Conservation (phyloP, 2,797 vertebrate species). For the Streptopelia turtur region DNA sequence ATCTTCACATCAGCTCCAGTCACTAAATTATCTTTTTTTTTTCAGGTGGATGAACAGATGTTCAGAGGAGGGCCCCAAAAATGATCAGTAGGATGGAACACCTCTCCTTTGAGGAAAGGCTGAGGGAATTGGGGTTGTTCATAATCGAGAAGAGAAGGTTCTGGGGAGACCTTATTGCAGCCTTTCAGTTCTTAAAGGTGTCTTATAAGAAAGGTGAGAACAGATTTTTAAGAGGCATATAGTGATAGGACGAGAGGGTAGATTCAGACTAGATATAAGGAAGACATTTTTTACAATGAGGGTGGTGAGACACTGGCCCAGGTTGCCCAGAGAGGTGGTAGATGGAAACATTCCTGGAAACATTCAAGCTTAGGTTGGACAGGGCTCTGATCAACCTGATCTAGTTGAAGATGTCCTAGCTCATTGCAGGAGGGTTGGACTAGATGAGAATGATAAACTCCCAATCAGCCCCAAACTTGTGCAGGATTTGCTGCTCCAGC, state of each 20-base stretch:
- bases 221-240: neutral
- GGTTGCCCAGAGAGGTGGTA: neutral
- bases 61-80: neutral
- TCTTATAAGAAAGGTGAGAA: neutral
- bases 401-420: neutral
- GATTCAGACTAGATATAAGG: neutral
- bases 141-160: neutral
- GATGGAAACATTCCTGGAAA: neutral
- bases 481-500: no score
- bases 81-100: neutral
- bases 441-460: neutral
- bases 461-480: no score
- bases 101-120: neutral
- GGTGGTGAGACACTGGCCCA: neutral
- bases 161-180: accelerated
- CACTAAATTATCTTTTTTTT: neutral
- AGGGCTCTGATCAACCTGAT: neutral
- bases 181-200: neutral
- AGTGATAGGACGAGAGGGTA: neutral
- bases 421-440: neutral
- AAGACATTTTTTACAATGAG: neutral
- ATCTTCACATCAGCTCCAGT: neutral
- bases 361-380: neutral
- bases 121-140: neutral
- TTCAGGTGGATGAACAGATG: neutral